Evolutionary conservation across 2,888 invertebrate genomes (phyloP).

Genomic region (Acanthosoma haemorrhoidale): DNA sequence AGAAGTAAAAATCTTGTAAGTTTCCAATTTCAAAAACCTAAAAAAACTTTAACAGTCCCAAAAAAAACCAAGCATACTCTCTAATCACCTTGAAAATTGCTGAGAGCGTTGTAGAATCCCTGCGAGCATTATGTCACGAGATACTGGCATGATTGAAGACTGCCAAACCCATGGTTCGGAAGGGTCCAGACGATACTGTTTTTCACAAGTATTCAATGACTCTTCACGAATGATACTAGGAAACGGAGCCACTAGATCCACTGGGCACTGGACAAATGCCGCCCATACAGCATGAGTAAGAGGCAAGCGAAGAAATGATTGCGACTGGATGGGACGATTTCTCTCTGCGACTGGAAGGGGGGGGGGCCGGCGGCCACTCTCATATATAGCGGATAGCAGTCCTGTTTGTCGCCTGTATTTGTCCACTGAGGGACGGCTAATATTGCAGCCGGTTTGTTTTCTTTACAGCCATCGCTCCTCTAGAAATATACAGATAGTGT

Average conservation of each 20-base stretch:
- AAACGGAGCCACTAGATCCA: not conserved
- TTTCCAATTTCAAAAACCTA: no score
- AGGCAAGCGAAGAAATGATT: not conserved
- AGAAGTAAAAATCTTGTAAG: no score
- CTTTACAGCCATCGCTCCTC: not conserved
- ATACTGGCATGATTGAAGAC: not conserved
- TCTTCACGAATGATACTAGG: not conserved
- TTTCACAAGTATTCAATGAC: conserved; percentile 8
- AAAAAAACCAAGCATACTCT: no score
- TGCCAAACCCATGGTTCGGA: not conserved
- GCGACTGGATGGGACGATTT: not conserved
- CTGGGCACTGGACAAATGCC: not conserved
- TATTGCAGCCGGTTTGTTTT: not conserved
- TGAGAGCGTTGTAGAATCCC: no score
- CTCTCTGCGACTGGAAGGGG: no score
- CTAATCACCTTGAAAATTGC: no score
- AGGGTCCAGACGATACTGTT: not conserved
- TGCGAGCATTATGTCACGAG: no score
- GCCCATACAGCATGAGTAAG: not conserved
- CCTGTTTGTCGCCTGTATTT: not conserved
- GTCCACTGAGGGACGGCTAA: not conserved
- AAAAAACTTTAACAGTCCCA: no score
- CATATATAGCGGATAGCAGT: no score
- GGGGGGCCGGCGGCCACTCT: not conserved
- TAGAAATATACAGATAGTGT: not conserved